Evolutionary conservation across 2,797 vertebrate species (phyloP).

Genomic region (Sternotherus odoratus): DNA sequence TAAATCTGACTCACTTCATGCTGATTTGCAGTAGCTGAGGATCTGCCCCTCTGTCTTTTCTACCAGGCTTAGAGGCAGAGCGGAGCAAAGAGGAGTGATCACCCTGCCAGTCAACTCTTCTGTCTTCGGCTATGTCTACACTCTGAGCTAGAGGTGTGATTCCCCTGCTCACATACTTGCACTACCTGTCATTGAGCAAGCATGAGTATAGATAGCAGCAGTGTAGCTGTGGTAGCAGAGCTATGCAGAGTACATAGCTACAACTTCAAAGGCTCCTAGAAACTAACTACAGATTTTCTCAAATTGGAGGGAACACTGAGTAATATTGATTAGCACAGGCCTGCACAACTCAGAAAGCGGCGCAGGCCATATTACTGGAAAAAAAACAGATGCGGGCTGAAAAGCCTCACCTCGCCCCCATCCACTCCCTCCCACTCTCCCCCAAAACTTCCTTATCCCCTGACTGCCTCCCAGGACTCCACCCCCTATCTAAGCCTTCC

Average conservation of each 20-base stretch:
- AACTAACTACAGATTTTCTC: not conserved
- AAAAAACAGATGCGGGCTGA: too few relatives aligned
- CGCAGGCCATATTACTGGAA: too few relatives aligned
- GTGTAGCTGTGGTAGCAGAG: not conserved
- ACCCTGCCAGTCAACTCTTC: not conserved
- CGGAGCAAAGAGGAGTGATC: not conserved
- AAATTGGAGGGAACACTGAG: conserved; percentile 2
- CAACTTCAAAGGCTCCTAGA: conserved; percentile 10
- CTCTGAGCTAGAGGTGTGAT: not conserved
- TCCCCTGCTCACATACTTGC: not conserved
- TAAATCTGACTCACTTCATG: not conserved
- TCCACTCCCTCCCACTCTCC: too few relatives aligned
- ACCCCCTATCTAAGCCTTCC: too few relatives aligned
- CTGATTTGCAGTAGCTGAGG: not conserved
- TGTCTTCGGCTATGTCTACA: not conserved
- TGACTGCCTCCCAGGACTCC: too few relatives aligned
- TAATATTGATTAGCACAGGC: rapidly evolving
- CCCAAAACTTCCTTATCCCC: too few relatives aligned
- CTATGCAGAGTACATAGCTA: not conserved
- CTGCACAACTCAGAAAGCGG: too few relatives aligned
- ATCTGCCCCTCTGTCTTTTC: not conserved
- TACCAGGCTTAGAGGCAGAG: not conserved
- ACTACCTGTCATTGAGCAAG: not conserved
- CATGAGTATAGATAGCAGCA: not conserved
- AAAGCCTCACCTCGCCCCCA: too few relatives aligned